A percentile compares a stretch with the other conserved stretches of the same genome.
Conservation (phyloP, 1,140 invertebrate genomes). For the Drosophila santomea region DNA sequence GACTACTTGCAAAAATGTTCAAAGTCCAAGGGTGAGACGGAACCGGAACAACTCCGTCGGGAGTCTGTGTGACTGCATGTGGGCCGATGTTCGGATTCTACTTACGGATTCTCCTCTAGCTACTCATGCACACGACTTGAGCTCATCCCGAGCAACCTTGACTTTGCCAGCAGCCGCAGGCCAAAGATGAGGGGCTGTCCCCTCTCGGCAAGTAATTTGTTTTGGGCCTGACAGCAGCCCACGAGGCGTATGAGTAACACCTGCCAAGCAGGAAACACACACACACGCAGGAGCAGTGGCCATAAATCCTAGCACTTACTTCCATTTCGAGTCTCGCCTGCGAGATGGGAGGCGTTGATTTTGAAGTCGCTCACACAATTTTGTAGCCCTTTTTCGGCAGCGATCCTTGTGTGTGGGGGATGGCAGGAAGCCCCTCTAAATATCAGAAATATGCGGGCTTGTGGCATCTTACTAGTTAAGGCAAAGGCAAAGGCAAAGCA, state of each 20-base stretch:
- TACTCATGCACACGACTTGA: constrained; percentile 23
- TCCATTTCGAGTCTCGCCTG: constrained; percentile 38
- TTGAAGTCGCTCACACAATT: constrained; percentile 67
- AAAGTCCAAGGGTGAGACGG: constrained; percentile 35
- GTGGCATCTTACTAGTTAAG: constrained; percentile 73
- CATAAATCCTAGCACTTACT: constrained; percentile 78
- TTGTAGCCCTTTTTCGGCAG: constrained; percentile 69
- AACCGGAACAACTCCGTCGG: constrained; percentile 62
- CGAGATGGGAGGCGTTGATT: constrained; percentile 49
- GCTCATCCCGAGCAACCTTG: constrained; percentile 66
- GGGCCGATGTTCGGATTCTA: constrained; percentile 21
- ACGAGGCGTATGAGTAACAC: constrained; percentile 68
- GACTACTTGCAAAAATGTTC: constrained; percentile 59
- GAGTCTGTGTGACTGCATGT: constrained; percentile 42
- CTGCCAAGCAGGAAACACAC: constrained; percentile 43
- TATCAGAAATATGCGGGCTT: constrained; percentile 70
- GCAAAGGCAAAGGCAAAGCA: constrained; percentile 48
- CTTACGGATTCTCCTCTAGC: constrained; percentile 30
- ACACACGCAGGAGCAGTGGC: constrained; percentile 12
- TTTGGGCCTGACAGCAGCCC: constrained; percentile 50
- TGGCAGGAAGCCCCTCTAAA: constrained; percentile 29
- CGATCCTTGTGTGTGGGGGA: constrained; percentile 17
- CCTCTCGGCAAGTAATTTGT: constrained; percentile 71
- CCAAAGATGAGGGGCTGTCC: constrained; percentile 17
- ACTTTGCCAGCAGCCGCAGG: constrained; percentile 49